A percentile compares a stretch with the other conserved stretches of the same genome.
These are phyloP conservation scores for Zeus faber DNA, from an alignment of 2,113 vertebrate species.

Conservation along the genomic window DNA sequence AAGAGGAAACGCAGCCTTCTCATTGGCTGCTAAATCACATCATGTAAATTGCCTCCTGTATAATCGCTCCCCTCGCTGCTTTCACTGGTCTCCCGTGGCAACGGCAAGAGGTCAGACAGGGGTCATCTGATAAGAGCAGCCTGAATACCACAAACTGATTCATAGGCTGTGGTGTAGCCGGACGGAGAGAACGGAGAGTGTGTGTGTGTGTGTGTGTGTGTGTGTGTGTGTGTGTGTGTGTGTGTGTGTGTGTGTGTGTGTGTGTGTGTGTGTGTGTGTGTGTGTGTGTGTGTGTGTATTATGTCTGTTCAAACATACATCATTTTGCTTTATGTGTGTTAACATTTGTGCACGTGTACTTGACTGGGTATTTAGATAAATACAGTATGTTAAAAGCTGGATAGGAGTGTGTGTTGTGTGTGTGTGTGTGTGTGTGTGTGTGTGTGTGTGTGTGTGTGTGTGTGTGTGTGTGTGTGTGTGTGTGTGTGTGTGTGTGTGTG, in stretches of 20 bases:
- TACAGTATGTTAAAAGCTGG: too few relatives aligned
- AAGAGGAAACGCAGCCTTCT: not conserved
- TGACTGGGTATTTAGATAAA: too few relatives aligned
- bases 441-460: constrained; percentile 1
- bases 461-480: constrained; percentile 2
- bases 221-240: constrained; percentile 1
- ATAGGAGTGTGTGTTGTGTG: not conserved
- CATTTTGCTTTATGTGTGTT: too few relatives aligned
- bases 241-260: constrained; percentile 2
- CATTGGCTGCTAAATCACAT: not conserved
- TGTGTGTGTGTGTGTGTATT: too few relatives aligned
- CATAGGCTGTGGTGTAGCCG: constrained; percentile 10
- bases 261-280: constrained; percentile 3
- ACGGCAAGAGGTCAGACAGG: constrained; percentile 21
- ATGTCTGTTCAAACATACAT: too few relatives aligned
- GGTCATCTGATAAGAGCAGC: constrained; percentile 33
- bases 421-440: not conserved
- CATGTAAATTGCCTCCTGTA: not conserved
- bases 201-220: not conserved
- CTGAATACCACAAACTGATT: constrained; percentile 25
- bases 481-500: constrained; percentile 3
- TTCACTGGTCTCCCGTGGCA: constrained; percentile 8
- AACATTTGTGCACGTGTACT: too few relatives aligned
- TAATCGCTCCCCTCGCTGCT: not conserved
- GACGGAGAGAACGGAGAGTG: not conserved